Conservation (phyloP, 2,888 invertebrate species). For the Panzeria rudis region DNA sequence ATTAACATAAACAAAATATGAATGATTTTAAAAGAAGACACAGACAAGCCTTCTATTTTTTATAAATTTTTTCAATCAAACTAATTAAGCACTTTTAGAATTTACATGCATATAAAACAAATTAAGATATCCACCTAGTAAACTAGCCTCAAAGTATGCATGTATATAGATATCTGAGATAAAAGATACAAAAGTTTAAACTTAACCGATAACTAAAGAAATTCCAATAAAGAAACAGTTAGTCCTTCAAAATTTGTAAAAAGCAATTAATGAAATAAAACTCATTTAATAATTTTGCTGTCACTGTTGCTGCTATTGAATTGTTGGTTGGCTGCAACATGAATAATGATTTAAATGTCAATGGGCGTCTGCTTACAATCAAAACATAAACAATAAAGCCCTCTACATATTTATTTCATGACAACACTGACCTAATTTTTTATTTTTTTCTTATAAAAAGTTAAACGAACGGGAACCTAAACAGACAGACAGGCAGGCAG, state of each 20-base stretch:
- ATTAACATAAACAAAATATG: slow-evolving; percentile 24
- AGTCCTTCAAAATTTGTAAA: slow-evolving; percentile 34
- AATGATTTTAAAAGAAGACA: background rate
- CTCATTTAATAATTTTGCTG: slow-evolving; percentile 45
- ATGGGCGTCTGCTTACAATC: slow-evolving; percentile 71
- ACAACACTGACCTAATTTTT: slow-evolving; percentile 70
- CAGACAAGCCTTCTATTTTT: slow-evolving; percentile 6
- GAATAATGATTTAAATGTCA: slow-evolving; percentile 74
- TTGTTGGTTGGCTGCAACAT: slow-evolving; percentile 37
- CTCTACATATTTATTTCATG: slow-evolving; percentile 65
- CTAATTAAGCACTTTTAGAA: slow-evolving; percentile 5
- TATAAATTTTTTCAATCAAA: slow-evolving; percentile 12
- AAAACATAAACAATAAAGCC: slow-evolving; percentile 68
- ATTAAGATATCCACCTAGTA: slow-evolving; percentile 27
- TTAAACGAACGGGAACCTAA: slow-evolving; percentile 44
- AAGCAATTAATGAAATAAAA: slow-evolving; percentile 33
- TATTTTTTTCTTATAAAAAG: slow-evolving; percentile 14
- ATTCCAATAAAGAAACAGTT: slow-evolving; percentile 33
- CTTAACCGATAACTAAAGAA: background rate
- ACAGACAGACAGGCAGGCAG: slow-evolving; percentile 16
- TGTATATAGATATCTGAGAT: too few relatives aligned
- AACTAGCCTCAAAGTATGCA: background rate
- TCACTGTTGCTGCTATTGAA: slow-evolving; percentile 39
- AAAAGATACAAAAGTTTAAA: background rate
- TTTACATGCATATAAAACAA: background rate